Evolutionary conservation across 2,113 vertebrate species (phyloP).

Genomic region (rabbit (Oryctolagus cuniculus)): DNA sequence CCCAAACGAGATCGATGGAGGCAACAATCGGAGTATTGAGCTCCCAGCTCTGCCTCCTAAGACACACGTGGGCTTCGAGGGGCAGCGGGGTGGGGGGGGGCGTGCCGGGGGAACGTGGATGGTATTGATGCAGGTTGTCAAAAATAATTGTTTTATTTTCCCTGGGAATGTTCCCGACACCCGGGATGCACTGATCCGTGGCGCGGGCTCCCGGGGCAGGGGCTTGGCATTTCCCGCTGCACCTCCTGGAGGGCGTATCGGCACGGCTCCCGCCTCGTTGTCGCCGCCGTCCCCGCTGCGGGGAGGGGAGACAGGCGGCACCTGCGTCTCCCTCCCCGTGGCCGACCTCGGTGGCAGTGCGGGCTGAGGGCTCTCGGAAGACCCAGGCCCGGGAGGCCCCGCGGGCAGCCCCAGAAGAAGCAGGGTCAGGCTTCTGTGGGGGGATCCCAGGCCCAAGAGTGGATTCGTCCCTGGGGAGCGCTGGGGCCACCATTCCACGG

Average conservation of each 20-base stretch:
- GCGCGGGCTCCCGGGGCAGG: slow-evolving; percentile 75
- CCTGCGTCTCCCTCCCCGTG: not conserved
- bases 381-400: not conserved
- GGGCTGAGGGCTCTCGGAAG: not conserved
- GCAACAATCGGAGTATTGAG: slow-evolving; percentile 94
- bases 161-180: slow-evolving; percentile 86
- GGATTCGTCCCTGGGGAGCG: fast-evolving
- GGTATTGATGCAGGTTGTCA: slow-evolving; percentile 92
- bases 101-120: slow-evolving; percentile 84
- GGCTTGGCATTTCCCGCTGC: slow-evolving; percentile 58
- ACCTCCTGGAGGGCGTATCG: not conserved
- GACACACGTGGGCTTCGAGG: slow-evolving; percentile 87
- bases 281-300: not conserved
- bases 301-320: fast-evolving
- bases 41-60: slow-evolving; percentile 90
- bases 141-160: slow-evolving; percentile 95
- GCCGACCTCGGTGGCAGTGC: fast-evolving
- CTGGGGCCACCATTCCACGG: too few relatives aligned
- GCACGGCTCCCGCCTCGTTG: not conserved
- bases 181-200: slow-evolving; percentile 87
- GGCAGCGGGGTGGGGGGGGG: slow-evolving; percentile 17
- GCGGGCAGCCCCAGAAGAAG: not conserved
- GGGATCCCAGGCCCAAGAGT: fast-evolving
- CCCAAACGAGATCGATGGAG: slow-evolving; percentile 92
- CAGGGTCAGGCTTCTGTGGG: fast-evolving